Evolutionary conservation across 92 coral and sea anemone species (phyloP), one percentile per base, ranked within the genome.

Genomic region (Phenganax subtilis): DNA sequence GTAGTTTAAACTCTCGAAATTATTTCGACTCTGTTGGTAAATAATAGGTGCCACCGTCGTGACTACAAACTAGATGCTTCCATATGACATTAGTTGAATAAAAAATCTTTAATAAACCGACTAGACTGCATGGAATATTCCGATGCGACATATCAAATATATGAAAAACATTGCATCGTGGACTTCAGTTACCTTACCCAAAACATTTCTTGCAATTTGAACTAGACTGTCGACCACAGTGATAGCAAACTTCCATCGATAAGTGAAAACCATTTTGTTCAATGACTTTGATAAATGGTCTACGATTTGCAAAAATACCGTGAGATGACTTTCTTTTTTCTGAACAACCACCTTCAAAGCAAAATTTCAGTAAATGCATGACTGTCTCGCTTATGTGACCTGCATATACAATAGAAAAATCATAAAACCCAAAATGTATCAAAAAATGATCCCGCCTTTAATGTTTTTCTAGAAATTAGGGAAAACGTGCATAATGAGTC

Each of bases 231-330:
- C 81, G 8, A 76, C 70, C 6, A 76, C 81, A 30, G 81, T 76
- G 27, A 76, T 51, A 9, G 81, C 58, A 27, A 76, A 76, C 47
- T 76, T 76, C 81, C 81, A 76, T 76, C 31, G 81, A 76, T 58
- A 76, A 14, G 30, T 57, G 4, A 11, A 56, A 57, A 1, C 27
- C 57, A 7, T 51, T 30, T 60, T 58, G 3, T 17, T 44, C 30
- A 60, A 15, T 28, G n/a, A 37, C 30, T 59, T 76, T 57, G 71
- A 28, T 54, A 57, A 30, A 44, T 57, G 30, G 7, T 47, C 54
- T 9, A 76, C 12, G 54, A 76, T 69, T 76, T 76, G 81, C 27
- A 76, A 57, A 10, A 76, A 54, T 20, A 44, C 27, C 8, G 7
- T 11, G 16, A 76, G 70, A 76, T 31, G 27, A 11, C n/a, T 31